phyloP scores from a whole-genome alignment of 2,113 vertebrate species.

The Anoplopoma fimbria region DNA sequence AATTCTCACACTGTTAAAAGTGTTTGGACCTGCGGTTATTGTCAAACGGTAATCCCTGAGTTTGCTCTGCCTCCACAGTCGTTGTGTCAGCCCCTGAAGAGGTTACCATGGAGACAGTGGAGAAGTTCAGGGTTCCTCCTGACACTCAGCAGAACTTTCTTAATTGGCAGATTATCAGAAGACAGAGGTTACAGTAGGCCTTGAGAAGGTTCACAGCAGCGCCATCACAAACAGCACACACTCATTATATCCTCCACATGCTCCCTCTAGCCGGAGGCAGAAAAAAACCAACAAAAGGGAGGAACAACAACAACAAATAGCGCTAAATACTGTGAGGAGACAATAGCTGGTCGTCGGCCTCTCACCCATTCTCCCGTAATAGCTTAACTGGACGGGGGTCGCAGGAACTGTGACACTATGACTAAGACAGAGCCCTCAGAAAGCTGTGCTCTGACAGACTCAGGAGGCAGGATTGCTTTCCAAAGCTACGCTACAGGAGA shows the following conservation, averaged over 20 bases:
- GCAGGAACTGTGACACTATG: constrained; percentile 38
- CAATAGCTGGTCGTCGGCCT: constrained; percentile 13
- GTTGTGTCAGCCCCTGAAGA: constrained; percentile 30
- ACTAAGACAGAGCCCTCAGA: constrained; percentile 19
- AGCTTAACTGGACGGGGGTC: constrained; percentile 12
- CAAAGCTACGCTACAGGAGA: constrained; percentile 23
- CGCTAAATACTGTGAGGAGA: constrained; percentile 9
- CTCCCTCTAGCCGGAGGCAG: not conserved
- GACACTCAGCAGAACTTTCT: constrained; percentile 48
- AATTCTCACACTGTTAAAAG: not conserved
- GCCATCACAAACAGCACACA: constrained; percentile 3
- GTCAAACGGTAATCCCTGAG: constrained; percentile 51
- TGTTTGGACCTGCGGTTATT: constrained; percentile 28
- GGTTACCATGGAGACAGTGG: constrained; percentile 72
- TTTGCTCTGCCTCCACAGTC: constrained; percentile 46
- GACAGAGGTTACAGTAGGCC: constrained; percentile 34
- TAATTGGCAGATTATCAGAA: constrained; percentile 66
- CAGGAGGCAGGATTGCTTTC: constrained; percentile 22
- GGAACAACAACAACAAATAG: not conserved
- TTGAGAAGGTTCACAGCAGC: constrained; percentile 14
- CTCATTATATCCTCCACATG: not conserved
- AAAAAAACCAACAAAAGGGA: constrained; percentile 3
- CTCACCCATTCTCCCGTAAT: constrained; percentile 20
- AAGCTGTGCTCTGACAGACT: constrained; percentile 27
- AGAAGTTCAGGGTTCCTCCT: not conserved